Base-by-base conservation (phyloP, 2,888 invertebrate species). In the Petrolisthes manimaculis region DNA sequence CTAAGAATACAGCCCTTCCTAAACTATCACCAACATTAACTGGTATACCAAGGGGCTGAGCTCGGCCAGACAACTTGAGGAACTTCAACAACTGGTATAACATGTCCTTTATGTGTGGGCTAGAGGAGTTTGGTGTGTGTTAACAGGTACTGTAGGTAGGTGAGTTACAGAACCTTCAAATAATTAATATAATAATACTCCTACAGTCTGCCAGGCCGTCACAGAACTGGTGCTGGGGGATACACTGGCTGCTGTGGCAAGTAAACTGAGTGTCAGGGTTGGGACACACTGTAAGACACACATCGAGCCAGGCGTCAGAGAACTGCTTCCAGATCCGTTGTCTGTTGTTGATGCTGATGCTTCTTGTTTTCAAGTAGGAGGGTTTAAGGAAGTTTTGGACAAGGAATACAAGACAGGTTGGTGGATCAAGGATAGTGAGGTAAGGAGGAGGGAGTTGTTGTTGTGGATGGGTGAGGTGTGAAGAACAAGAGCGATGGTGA, bases 161-260 rank as follows among this genome's bases (percentile, higher is more conserved):
- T 0, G 37, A 67, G 69, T 18, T n/a, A 4, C 69, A 67, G 18
- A 78, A 37, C 14, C 1, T 75, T 24, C 3, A 2, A 4, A 14
- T 12, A 12, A 71, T n/a, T n/a, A 21, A 83, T 69, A 24, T 75
- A 75, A 14, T 14, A 67, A 1, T 67, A 67, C 18, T 67, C 67
- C 18, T 18, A 92, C 96, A 96, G 92, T 96, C 95, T 91, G 94
- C 94, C 82, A 93, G 93, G 8, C 95, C 95, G 92, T 96, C 95
- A 92, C 96, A 96, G 91, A 95, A 94, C 14, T 94, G 93, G 37
- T 93, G 92, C 90, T 94, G 94, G 9, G 94, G 93, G 86, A 96
- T 95, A 93, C 96, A 96, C 91, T 94, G 93, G n/a, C 95, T 95
- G 61, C 94, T 91, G 79, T 94, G 94, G 92, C 96, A 96, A 74